Conservation (phyloP, 2,113 vertebrate species). For the Hippocampus abdominalis region DNA sequence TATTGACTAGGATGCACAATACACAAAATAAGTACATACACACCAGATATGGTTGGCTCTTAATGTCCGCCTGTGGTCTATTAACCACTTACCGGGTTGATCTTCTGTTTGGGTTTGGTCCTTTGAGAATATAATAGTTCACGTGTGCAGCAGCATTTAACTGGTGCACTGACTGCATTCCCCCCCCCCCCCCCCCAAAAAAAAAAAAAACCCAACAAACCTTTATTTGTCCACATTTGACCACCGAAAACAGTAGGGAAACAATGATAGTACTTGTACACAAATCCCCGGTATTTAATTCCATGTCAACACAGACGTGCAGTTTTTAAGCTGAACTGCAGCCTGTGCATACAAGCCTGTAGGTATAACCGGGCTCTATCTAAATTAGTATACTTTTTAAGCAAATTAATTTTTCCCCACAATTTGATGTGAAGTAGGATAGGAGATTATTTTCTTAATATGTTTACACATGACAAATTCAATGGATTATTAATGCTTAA, state of each 20-base stretch:
- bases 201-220: not conserved
- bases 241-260: slow-evolving; percentile 33
- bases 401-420: slow-evolving; percentile 53
- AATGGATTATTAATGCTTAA: slow-evolving; percentile 13
- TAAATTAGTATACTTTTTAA: slow-evolving; percentile 60
- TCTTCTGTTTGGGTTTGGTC: slow-evolving; percentile 27
- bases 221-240: slow-evolving; percentile 29
- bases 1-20: slow-evolving; percentile 19
- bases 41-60: not conserved
- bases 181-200: too few relatives aligned
- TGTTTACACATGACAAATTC: slow-evolving; percentile 27
- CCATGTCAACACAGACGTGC: slow-evolving; percentile 51
- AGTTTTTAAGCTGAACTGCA: slow-evolving; percentile 53
- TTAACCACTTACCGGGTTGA: slow-evolving; percentile 52
- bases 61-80: slow-evolving; percentile 32
- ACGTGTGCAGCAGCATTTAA: slow-evolving; percentile 25
- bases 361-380: slow-evolving; percentile 58
- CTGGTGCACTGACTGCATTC: slow-evolving; percentile 25
- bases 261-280: slow-evolving; percentile 54
- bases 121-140: slow-evolving; percentile 35
- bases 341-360: slow-evolving; percentile 52
- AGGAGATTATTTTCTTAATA: slow-evolving; percentile 6
- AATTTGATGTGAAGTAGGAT: slow-evolving; percentile 18
- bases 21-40: not conserved
- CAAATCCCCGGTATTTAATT: slow-evolving; percentile 66